Evolutionary conservation across 2,888 invertebrate genomes (phyloP).

Genomic region (Drosophila suboccidentalis): DNA sequence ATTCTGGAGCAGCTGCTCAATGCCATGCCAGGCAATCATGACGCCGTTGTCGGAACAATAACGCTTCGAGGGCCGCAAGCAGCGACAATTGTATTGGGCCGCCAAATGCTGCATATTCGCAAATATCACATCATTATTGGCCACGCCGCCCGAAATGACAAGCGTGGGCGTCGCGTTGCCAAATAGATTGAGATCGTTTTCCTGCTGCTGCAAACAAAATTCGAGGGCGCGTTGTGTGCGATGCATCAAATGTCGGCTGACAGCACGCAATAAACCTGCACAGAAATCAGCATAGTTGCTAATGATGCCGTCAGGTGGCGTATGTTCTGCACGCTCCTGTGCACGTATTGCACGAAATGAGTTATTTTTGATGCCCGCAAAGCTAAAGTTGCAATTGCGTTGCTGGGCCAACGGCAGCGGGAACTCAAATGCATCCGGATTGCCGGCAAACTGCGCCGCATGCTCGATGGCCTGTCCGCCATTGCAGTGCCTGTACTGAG

Average conservation of each 20-base stretch:
- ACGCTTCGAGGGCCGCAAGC: constrained; percentile 92
- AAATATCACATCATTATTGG: constrained; percentile 95
- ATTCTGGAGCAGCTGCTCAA: constrained; percentile 88
- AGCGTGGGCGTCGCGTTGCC: constrained; percentile 87
- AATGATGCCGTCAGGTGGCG: constrained; percentile 90
- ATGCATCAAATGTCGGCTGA: constrained; percentile 92
- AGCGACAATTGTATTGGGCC: constrained; percentile 88
- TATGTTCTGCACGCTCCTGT: constrained; percentile 87
- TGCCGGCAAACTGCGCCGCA: constrained; percentile 89
- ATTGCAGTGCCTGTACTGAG: constrained; percentile 88
- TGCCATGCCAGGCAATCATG: constrained; percentile 99
- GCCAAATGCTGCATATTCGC: constrained; percentile 90
- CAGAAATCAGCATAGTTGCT: constrained; percentile 93
- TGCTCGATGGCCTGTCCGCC: constrained; percentile 95
- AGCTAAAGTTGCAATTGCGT: constrained; percentile 96
- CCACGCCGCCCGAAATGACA: constrained; percentile 97
- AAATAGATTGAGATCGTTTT: constrained; percentile 88
- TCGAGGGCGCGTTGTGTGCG: constrained; percentile 94
- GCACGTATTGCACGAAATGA: constrained; percentile 86
- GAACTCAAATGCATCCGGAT: constrained; percentile 89
- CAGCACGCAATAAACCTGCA: constrained; percentile 92
- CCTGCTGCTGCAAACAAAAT: constrained; percentile 87
- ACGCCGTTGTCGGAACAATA: constrained; percentile 99
- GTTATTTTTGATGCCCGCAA: constrained; percentile 92
- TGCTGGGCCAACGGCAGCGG: constrained; percentile 88